Conservation (phyloP, 2,113 vertebrate species). For the Cavia aperea region DNA sequence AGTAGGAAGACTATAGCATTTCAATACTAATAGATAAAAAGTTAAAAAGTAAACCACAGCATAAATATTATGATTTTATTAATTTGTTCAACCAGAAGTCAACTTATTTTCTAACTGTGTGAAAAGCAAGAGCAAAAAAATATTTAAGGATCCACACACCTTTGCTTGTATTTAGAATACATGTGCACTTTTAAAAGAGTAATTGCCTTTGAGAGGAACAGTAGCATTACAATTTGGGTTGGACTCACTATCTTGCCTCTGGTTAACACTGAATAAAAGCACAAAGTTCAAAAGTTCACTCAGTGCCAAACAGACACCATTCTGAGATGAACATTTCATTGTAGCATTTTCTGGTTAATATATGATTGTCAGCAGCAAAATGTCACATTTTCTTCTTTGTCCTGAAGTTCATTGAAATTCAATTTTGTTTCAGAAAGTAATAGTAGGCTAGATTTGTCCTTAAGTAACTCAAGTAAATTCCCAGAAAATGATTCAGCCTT, state of each 20-base stretch:
- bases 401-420: slow-evolving; percentile 26
- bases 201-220: background rate
- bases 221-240: slow-evolving; percentile 3
- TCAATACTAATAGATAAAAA: slow-evolving; percentile 43
- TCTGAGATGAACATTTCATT: background rate
- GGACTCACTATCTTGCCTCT: background rate
- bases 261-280: background rate
- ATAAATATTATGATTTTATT: slow-evolving; percentile 54
- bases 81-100: background rate
- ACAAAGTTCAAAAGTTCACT: slow-evolving; percentile 22
- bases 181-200: background rate
- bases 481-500: background rate
- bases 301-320: background rate
- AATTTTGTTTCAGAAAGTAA: slow-evolving; percentile 36
- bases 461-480: slow-evolving; percentile 26
- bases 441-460: slow-evolving; percentile 1
- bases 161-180: background rate
- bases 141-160: background rate
- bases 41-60: slow-evolving; percentile 50
- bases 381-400: slow-evolving; percentile 12
- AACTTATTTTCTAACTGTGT: slow-evolving; percentile 21
- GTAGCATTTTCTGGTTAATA: background rate
- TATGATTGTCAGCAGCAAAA: background rate
- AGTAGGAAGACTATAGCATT: background rate
- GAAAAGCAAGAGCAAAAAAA: background rate